Base-by-base conservation (phyloP, 2,888 invertebrate genomes). In the Eupsilia transversa region DNA sequence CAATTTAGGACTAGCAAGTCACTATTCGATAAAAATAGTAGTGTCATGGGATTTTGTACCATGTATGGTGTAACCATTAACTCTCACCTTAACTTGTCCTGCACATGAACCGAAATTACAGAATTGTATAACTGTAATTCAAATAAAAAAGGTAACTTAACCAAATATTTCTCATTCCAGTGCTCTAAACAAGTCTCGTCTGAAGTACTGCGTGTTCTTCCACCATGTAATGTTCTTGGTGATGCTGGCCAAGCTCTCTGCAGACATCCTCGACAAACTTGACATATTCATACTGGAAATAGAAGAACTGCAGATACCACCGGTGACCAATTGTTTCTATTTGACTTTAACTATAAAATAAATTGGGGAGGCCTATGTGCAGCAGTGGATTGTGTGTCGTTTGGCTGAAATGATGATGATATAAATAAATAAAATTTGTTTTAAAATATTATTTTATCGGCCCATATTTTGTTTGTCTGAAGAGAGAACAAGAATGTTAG, bases 211-310 rank as follows among this genome's bases (percentile, higher is more conserved):
- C 94, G 98, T 99, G 95, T 98, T 99, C 96, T 98, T 99, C 94
- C 99, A 99, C 95, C 98, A 98, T 91, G 94, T 99, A 82, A 96
- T 99, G 89, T 98, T 98, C 94, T 97, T 99, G 93, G 97, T 98
- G 87, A 99, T 99, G 99, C 94, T 99, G 92, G 97, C 98, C 68
- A 99, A 99, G 95, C 97, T 99, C 85, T 98, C 98, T 14, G 98
- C 99, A 30, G 99, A 98, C 93, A 98, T 99, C 90, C 97, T 99
- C 88, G 99, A 99, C 95, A 98, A 98, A 93, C 97, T 99, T 89
- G 99, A 99, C 94, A 98, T 99, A 94, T 99, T 99, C 94, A 98
- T 99, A 90, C 97, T 99, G 93, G 98, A 99, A 95, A 98, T 99
- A 91, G 99, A 99, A 94, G 99, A 99, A 94, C 96, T 99, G 85